Evolutionary conservation across 2,113 vertebrate species (phyloP).

Genomic region (Pteronura brasiliensis): DNA sequence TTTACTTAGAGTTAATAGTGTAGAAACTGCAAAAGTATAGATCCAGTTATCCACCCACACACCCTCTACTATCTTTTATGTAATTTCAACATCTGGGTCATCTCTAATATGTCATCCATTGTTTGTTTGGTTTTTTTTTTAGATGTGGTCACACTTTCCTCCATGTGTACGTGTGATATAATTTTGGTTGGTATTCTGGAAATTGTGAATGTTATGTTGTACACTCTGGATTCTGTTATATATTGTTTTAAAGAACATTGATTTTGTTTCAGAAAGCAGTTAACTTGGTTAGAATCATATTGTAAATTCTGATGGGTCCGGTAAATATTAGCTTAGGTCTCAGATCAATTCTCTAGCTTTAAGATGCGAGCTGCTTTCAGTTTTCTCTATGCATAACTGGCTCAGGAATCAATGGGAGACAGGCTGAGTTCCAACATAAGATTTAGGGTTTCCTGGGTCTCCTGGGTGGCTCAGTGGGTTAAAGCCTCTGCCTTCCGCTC

Average conservation of each 20-base stretch:
- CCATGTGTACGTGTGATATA: neutral
- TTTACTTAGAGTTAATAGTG: neutral
- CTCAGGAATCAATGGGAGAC: neutral
- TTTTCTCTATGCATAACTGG: neutral
- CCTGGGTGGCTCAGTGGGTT: too few species aligned
- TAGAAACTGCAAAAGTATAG: neutral
- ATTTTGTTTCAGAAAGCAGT: neutral
- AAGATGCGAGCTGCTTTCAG: too few species aligned
- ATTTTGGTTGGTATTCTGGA: neutral
- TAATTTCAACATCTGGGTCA: neutral
- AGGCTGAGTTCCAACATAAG: neutral
- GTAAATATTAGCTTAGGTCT: neutral
- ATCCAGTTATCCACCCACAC: neutral
- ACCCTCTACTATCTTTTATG: neutral
- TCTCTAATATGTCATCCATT: neutral
- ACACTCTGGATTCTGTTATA: neutral
- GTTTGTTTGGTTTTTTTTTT: neutral
- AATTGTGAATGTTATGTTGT: neutral
- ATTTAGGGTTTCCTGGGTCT: neutral
- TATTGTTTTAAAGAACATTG: neutral
- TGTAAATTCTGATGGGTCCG: neutral
- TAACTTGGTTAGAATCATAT: neutral
- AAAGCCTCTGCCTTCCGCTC: too few species aligned
- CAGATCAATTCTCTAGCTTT: neutral
- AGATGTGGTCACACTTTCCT: neutral